Evolutionary conservation across 35 echinoderm and acorn worm species (phyloP).

Genomic region (Ophiothrix spiculata): DNA sequence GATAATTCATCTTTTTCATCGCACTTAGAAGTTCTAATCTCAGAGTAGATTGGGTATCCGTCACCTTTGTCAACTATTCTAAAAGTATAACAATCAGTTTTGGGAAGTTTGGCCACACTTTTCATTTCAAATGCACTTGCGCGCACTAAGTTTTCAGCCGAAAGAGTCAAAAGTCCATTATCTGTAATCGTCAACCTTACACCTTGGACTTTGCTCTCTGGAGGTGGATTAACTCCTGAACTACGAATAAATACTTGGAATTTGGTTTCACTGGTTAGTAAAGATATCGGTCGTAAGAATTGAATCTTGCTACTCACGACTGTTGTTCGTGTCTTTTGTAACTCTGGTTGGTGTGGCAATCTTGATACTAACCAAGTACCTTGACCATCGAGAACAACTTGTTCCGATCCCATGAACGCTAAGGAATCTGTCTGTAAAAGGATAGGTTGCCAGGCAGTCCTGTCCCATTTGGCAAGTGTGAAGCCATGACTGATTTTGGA

Average conservation of each 20-base stretch:
- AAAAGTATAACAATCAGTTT: constrained; percentile 72
- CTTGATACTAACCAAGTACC: constrained; percentile 85
- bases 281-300: constrained; percentile 42
- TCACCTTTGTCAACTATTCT: constrained; percentile 77
- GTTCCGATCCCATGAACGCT: constrained; percentile 74
- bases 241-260: constrained; percentile 66
- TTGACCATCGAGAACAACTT: constrained; percentile 60
- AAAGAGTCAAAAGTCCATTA: constrained; percentile 57
- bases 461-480: constrained; percentile 43
- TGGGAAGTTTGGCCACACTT: constrained; percentile 57
- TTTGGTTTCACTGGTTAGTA: constrained; percentile 16
- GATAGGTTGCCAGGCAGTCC: constrained; percentile 75
- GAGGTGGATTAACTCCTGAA: constrained; percentile 76
- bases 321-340: constrained; percentile 36
- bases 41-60: constrained; percentile 53
- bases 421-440: constrained; percentile 61
- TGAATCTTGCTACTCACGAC: constrained; percentile 66
- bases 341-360: constrained; percentile 66
- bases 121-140: constrained; percentile 40
- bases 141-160: constrained; percentile 57
- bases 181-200: constrained; percentile 42
- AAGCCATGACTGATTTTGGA: no score
- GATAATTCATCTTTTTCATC: constrained; percentile 39
- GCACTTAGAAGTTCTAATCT: constrained; percentile 60
- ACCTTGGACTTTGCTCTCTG: constrained; percentile 62